phyloP scores from a whole-genome alignment of 2,113 vertebrate genomes.

The Chloebia gouldiae region DNA sequence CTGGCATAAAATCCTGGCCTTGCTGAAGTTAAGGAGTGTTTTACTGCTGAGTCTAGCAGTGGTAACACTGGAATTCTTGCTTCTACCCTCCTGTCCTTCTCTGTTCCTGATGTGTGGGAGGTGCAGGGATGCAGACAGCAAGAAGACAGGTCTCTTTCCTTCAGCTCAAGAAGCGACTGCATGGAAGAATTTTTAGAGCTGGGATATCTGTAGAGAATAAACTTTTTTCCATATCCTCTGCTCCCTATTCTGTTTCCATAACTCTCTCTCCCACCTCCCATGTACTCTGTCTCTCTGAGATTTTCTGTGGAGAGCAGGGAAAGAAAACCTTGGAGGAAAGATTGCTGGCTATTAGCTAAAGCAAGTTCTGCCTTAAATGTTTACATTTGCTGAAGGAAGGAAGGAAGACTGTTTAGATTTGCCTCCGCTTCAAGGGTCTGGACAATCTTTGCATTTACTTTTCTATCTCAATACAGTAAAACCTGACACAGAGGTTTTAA shows the following conservation, averaged over 20 bases:
- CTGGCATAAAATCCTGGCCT: slow-evolving; percentile 4
- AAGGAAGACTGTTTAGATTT: slow-evolving; percentile 48
- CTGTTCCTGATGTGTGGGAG: background rate
- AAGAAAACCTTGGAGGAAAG: background rate
- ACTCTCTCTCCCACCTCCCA: background rate
- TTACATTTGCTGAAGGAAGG: slow-evolving; percentile 47
- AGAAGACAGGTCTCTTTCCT: background rate
- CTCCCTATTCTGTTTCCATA: background rate
- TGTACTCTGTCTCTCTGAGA: background rate
- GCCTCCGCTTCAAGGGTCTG: slow-evolving; percentile 12
- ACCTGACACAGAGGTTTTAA: background rate
- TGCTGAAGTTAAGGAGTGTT: background rate
- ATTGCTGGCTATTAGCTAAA: background rate
- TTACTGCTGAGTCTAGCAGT: background rate
- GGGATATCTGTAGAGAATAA: background rate
- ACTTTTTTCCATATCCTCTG: background rate
- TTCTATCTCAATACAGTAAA: slow-evolving; percentile 1
- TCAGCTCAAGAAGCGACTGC: background rate
- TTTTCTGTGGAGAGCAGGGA: slow-evolving; percentile 3
- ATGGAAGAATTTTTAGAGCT: background rate
- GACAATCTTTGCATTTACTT: slow-evolving; percentile 44
- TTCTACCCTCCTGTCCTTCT: background rate
- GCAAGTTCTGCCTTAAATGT: slow-evolving; percentile 19
- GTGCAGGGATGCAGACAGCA: background rate
- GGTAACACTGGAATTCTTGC: background rate